Percentiles rank a stretch among this genome's conserved stretches.
Evolutionary conservation across 1,140 invertebrate species (phyloP).

Genomic region (Phortica variegata): DNA sequence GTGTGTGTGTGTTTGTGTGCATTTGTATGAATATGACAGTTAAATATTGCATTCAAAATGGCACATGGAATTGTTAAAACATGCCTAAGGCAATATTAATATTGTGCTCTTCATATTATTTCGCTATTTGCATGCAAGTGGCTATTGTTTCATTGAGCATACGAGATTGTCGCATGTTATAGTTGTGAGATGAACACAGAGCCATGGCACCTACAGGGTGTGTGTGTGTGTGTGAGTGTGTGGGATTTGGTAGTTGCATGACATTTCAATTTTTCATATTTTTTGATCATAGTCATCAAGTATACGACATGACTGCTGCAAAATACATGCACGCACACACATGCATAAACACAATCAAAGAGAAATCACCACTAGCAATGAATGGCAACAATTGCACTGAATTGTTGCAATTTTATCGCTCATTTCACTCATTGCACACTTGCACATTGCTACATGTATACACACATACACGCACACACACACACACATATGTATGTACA

Average conservation of each 20-base stretch:
- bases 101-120: slow-evolving; percentile 49
- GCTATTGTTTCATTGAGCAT: no score
- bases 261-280: slow-evolving; percentile 45
- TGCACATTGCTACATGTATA: slow-evolving; percentile 33
- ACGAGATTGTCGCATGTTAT: no score
- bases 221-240: slow-evolving; percentile 3
- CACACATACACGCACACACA: slow-evolving; percentile 5
- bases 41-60: no score
- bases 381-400: slow-evolving; percentile 11
- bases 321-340: no score
- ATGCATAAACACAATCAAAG: not conserved
- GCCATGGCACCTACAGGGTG: no score
- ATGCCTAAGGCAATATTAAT: slow-evolving; percentile 40
- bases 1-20: not conserved
- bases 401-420: slow-evolving; percentile 54
- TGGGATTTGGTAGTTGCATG: slow-evolving; percentile 20
- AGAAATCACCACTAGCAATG: not conserved
- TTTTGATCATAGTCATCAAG: slow-evolving; percentile 20
- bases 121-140: slow-evolving; percentile 41
- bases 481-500: slow-evolving; percentile 17
- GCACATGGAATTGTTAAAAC: slow-evolving; percentile 47
- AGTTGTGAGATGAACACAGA: no score
- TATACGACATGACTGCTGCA: no score
- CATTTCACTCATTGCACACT: slow-evolving; percentile 48
- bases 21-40: no score